Base-by-base conservation (phyloP, 2,888 invertebrate genomes). In the Eudemis profundana region DNA sequence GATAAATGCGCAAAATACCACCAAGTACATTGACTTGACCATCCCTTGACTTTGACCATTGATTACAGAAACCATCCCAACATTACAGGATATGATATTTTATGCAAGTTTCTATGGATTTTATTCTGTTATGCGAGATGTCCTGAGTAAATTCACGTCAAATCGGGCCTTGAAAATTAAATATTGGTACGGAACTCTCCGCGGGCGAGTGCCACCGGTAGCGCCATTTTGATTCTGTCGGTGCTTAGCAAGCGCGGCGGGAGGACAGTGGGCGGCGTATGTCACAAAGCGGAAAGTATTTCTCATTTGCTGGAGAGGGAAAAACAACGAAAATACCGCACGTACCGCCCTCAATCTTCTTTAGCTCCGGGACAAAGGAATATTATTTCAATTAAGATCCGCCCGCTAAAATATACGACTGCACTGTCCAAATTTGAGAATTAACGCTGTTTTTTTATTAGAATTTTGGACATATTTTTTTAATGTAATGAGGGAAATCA, bases 281-380 rank as follows among this genome's bases (percentile, higher is more conserved):
- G 85, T 86, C 87, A 84, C 85, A 87, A 82, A 86, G 84, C 82
- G 84, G 81, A 84, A 88, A 87, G 84, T 86, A 87, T 87, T 88
- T 88, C 84, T 86, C 88, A 86, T 88, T 87, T 85, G 80, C 74
- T 78, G 75, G 72, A 75, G 78, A 81, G 78, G 74, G 79, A 80
- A 80, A 85, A 86, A 86, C 84, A 85, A 83, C 80, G 80, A 84
- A 79, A 83, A 84, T 78, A 76, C 78, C 78, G 73, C 82, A 81
- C 82, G 83, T 79, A 77, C 83, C 83, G 74, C 77, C 82, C 83
- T 81, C 84, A 83, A 87, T 87, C 86, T 86, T 82, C 82, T 84
- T 82, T 84, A 79, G 82, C 79, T 78, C 76, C 77, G 72, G 79
- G 78, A 86, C 86, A 86, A 85, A 86, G 84, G 83, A 86, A 87